Evolutionary conservation across 1,140 invertebrate species (phyloP).

Genomic region (Coelopa frigida): DNA sequence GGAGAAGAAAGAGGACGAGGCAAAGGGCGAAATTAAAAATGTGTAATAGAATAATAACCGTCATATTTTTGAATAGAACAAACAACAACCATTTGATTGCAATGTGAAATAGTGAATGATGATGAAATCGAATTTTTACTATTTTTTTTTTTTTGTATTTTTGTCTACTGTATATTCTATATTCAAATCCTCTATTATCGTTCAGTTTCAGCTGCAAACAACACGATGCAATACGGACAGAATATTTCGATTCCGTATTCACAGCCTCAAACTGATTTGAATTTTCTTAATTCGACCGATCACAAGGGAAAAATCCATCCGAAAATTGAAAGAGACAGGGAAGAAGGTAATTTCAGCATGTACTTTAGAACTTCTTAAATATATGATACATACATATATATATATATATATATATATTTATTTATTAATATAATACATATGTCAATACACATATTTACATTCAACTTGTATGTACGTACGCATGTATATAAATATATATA

Average conservation of each 20-base stretch:
- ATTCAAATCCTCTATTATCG: conserved; percentile 7
- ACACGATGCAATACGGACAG: conserved; percentile 44
- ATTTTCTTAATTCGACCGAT: conserved; percentile 43
- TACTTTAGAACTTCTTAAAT: background rate
- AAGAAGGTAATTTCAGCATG: conserved; percentile 36
- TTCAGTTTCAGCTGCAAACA: conserved; percentile 42
- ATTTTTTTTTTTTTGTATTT: conserved; percentile 9
- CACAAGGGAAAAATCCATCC: conserved; percentile 46
- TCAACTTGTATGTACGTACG: background rate
- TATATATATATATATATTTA: conserved; percentile 1
- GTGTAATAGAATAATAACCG: too few species aligned
- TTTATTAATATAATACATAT: too few species aligned
- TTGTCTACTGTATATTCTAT: too few species aligned
- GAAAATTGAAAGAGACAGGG: conserved; percentile 45
- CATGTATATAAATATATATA: conserved; percentile 3
- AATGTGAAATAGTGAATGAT: too few species aligned
- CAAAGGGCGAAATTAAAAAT: too few species aligned
- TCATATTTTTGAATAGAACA: too few species aligned
- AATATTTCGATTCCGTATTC: conserved; percentile 45
- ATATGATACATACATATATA: background rate
- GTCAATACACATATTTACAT: background rate
- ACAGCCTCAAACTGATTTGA: conserved; percentile 43
- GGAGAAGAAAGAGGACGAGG: too few species aligned
- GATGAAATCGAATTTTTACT: conserved; percentile 3
- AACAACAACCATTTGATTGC: too few species aligned